phyloP scores from a whole-genome alignment of 2,888 invertebrate species.

The Dendrolimus pini region DNA sequence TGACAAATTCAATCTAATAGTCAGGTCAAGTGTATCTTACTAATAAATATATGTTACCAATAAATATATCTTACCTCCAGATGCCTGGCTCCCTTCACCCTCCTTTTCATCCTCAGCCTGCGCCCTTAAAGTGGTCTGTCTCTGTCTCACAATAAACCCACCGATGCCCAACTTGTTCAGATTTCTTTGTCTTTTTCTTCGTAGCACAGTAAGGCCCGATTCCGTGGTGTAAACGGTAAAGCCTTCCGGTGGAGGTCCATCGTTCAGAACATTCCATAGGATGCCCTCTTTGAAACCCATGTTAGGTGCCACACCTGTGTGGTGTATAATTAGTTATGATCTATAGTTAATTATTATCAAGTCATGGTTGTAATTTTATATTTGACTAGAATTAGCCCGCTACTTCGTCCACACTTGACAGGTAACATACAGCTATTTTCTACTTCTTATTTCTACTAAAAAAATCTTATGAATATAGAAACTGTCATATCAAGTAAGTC shows the following conservation, averaged over 20 bases:
- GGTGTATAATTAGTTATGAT: too few relatives aligned
- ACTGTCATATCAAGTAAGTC: too few relatives aligned
- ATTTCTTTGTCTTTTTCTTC: slow-evolving; percentile 91
- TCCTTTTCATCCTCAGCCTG: slow-evolving; percentile 55
- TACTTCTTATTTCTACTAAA: neutral
- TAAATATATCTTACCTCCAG: slow-evolving; percentile 36
- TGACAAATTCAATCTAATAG: too few relatives aligned
- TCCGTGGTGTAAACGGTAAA: slow-evolving; percentile 88
- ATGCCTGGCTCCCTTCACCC: slow-evolving; percentile 45
- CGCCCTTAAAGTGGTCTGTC: slow-evolving; percentile 61
- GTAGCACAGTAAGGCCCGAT: slow-evolving; percentile 85
- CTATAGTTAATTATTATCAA: too few relatives aligned
- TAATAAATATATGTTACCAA: too few relatives aligned
- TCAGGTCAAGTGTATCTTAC: too few relatives aligned
- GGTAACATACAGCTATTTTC: slow-evolving; percentile 1
- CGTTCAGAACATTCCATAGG: slow-evolving; percentile 84
- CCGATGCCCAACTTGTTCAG: slow-evolving; percentile 92
- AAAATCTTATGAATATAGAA: neutral
- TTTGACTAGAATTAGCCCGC: too few relatives aligned
- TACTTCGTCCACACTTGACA: too few relatives aligned
- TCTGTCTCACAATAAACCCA: slow-evolving; percentile 89
- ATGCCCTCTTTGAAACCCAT: slow-evolving; percentile 87
- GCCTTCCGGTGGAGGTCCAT: slow-evolving; percentile 89
- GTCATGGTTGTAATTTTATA: too few relatives aligned
- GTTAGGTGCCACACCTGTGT: slow-evolving; percentile 30